Evolutionary conservation across 1,140 invertebrate genomes (phyloP).

Genomic region (Dinothrombium tinctorium): DNA sequence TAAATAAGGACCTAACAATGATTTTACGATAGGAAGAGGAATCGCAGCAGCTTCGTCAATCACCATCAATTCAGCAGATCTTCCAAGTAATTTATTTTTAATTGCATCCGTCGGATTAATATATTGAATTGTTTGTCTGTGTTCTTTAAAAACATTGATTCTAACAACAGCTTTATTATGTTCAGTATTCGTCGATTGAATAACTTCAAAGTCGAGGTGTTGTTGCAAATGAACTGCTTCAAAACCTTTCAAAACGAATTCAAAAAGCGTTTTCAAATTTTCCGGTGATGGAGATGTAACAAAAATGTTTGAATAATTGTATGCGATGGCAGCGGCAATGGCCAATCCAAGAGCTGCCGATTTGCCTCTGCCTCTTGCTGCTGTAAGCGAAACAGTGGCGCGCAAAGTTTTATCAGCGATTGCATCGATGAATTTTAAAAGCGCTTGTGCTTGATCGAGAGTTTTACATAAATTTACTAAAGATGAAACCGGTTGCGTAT

Average conservation of each 20-base stretch:
- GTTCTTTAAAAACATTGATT: conserved; percentile 66
- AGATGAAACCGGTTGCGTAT: conserved; percentile 67
- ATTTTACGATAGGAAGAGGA: conserved; percentile 73
- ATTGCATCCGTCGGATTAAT: conserved; percentile 76
- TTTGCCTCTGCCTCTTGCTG: conserved; percentile 87
- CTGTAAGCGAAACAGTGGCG: conserved; percentile 80
- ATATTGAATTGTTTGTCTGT: conserved; percentile 94
- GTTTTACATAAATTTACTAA: conserved; percentile 81
- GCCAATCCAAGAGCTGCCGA: conserved; percentile 90
- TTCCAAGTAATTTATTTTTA: conserved; percentile 37
- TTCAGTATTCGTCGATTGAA: conserved; percentile 87
- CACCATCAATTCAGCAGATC: conserved; percentile 67
- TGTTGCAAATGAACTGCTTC: conserved; percentile 65
- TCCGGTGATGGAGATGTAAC: conserved; percentile 94
- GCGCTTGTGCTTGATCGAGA: conserved; percentile 59
- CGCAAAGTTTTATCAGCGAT: conserved; percentile 74
- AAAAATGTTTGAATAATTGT: conserved; percentile 92
- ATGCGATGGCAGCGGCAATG: conserved; percentile 38
- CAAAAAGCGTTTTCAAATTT: conserved; percentile 92
- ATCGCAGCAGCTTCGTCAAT: conserved; percentile 99
- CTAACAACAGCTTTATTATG: conserved; percentile 88
- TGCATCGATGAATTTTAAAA: conserved; percentile 81
- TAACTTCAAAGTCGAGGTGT: conserved; percentile 80
- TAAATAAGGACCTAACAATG: conserved; percentile 71
- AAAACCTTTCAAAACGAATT: conserved; percentile 91